Percentiles rank a stretch among this genome's conserved stretches.
phyloP scores from a whole-genome alignment of 2,797 vertebrate genomes.

The Halcyon smyrnensis region DNA sequence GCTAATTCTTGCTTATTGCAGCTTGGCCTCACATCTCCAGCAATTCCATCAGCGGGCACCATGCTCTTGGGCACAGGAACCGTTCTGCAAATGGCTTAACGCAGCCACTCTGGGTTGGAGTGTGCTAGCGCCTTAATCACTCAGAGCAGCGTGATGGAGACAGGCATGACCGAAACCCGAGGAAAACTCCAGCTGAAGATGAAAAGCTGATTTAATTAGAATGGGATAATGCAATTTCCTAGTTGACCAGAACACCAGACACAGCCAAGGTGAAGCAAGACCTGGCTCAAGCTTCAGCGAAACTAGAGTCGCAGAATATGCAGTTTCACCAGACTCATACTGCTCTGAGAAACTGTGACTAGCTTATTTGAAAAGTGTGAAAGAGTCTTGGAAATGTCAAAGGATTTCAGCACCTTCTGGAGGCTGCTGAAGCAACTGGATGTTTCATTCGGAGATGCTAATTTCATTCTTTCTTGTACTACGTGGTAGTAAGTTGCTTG shows the following conservation, averaged over 20 bases:
- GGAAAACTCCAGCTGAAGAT: not conserved
- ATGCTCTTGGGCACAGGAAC: not conserved
- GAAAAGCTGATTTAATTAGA: slow-evolving; percentile 30
- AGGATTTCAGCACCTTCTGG: slow-evolving; percentile 70
- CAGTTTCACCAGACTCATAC: not conserved
- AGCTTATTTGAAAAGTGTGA: slow-evolving; percentile 73
- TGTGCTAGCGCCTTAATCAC: not conserved
- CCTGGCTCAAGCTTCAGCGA: slow-evolving; percentile 18
- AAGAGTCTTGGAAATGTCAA: slow-evolving; percentile 71
- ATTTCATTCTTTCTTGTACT: slow-evolving; percentile 9
- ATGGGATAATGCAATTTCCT: not conserved
- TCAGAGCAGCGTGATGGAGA: not conserved
- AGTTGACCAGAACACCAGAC: slow-evolving; percentile 5
- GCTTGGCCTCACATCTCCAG: not conserved
- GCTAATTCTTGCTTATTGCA: not conserved
- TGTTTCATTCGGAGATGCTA: slow-evolving; percentile 37
- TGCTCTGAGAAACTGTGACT: slow-evolving; percentile 47
- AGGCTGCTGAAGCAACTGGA: slow-evolving; percentile 51
- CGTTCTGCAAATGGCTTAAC: not conserved
- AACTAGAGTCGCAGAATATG: not conserved
- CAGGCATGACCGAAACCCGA: not conserved
- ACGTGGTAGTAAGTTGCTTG: not conserved
- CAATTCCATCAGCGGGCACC: not conserved
- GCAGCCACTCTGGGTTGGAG: not conserved
- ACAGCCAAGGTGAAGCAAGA: slow-evolving; percentile 13